Conservation (phyloP, 53 echinoderm and acorn worm species). For the Hippasteria phrygiana region DNA sequence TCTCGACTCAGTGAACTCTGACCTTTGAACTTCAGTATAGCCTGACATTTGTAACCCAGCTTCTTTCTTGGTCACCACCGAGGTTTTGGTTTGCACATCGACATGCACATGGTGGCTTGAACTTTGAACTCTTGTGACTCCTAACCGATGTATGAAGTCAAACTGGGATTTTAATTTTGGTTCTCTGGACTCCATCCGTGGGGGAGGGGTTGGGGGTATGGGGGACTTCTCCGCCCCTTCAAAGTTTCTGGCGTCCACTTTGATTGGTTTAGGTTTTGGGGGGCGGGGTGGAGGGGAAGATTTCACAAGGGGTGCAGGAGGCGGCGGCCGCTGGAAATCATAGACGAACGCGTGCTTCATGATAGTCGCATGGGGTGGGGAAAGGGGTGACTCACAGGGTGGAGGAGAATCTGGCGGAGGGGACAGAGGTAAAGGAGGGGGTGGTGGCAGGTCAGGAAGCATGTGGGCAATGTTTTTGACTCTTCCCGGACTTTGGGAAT, state of each 20-base stretch:
- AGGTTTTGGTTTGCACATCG: not conserved
- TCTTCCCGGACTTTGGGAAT: not conserved
- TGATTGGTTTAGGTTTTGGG: constrained; percentile 40
- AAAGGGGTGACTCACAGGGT: constrained; percentile 56
- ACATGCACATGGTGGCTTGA: constrained; percentile 26
- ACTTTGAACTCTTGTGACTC: constrained; percentile 15
- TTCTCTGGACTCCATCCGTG: constrained; percentile 29
- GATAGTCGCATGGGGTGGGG: constrained; percentile 62
- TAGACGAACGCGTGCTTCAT: constrained; percentile 13
- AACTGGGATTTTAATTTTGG: not conserved
- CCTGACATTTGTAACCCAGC: constrained; percentile 51
- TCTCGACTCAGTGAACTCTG: constrained; percentile 23
- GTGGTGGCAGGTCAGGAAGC: constrained; percentile 52
- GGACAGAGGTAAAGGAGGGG: constrained; percentile 50
- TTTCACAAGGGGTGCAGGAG: not conserved
- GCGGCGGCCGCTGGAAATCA: constrained; percentile 24
- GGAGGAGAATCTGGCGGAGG: constrained; percentile 27
- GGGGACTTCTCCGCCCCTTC: constrained; percentile 18
- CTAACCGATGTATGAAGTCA: constrained; percentile 12
- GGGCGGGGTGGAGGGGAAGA: constrained; percentile 36
- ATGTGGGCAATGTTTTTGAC: constrained; percentile 55
- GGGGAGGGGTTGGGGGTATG: constrained; percentile 28
- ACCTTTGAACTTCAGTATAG: constrained; percentile 22
- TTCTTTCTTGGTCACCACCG: constrained; percentile 19
- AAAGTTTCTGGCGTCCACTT: not conserved